Evolutionary conservation across 2,888 invertebrate genomes (phyloP).

Genomic region (Pachymerium ferrugineum): DNA sequence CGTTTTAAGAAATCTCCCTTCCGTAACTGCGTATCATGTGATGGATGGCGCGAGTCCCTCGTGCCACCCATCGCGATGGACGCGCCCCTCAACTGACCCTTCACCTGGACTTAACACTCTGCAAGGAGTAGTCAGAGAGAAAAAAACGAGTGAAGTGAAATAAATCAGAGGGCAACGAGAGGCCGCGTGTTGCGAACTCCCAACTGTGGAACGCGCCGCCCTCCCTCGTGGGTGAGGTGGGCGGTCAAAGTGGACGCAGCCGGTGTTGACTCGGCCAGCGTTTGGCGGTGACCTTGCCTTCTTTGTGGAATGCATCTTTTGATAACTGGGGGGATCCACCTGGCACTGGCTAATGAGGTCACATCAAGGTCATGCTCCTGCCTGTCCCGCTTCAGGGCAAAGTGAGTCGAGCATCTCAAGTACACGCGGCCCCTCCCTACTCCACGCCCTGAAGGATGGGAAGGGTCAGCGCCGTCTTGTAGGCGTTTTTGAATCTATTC

Average conservation of each 20-base stretch:
- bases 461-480: not conserved
- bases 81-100: conserved; percentile 1
- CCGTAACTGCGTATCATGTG: not conserved
- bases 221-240: not conserved
- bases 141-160: not conserved
- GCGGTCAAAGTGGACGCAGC: not conserved
- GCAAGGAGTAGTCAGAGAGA: not conserved
- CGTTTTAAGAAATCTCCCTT: too few relatives aligned
- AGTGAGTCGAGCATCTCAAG: conserved; percentile 23
- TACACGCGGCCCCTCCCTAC: conserved; percentile 23
- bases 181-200: conserved; percentile 23
- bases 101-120: conserved; percentile 1
- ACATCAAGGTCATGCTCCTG: conserved; percentile 27
- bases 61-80: conserved; percentile 22
- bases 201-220: not conserved
- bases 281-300: conserved; percentile 20
- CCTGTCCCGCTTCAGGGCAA: conserved; percentile 20
- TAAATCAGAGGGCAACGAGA: conserved; percentile 22
- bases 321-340: conserved; percentile 27
- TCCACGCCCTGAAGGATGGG: conserved; percentile 20
- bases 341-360: conserved; percentile 27
- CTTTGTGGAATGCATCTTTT: conserved; percentile 27
- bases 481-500: not conserved
- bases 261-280: conserved; percentile 16
- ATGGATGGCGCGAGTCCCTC: not conserved